phyloP scores from a whole-genome alignment of 1,140 invertebrate genomes.

The Pseudomyrmex cubaensis region DNA sequence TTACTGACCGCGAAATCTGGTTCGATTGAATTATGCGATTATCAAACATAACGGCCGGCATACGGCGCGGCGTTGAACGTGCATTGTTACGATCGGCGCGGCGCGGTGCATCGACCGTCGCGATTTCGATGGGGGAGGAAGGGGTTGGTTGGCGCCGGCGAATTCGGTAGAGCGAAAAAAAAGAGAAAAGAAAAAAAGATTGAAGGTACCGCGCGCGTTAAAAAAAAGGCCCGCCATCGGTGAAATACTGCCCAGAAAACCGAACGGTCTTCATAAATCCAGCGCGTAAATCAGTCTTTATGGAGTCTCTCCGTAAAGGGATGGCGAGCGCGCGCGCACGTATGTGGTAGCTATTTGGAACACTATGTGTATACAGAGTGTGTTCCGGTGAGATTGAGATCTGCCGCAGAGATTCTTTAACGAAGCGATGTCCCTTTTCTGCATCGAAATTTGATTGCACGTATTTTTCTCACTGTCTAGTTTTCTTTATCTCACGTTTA shows the following conservation, averaged over 20 bases:
- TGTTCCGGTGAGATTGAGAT: conserved; percentile 27
- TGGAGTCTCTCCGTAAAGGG: conserved; percentile 75
- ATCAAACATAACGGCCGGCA: conserved; percentile 26
- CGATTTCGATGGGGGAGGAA: background rate
- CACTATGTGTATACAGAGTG: conserved; percentile 59
- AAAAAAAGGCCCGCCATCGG: conserved; percentile 66
- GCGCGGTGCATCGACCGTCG: conserved; percentile 1
- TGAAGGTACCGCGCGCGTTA: conserved; percentile 34
- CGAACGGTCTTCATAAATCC: conserved; percentile 83
- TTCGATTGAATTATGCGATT: conserved; percentile 65
- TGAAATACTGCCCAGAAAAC: conserved; percentile 81
- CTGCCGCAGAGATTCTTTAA: background rate
- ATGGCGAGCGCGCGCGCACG: conserved; percentile 12
- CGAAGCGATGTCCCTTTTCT: background rate
- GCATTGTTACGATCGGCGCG: conserved; percentile 3
- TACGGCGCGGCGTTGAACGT: background rate
- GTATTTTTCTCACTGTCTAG: background rate
- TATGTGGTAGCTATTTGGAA: conserved; percentile 75
- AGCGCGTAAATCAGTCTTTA: conserved; percentile 83
- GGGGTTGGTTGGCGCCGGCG: background rate
- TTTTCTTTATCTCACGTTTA: background rate
- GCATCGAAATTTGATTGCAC: background rate
- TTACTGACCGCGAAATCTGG: conserved; percentile 5
- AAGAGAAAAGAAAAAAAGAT: conserved; percentile 30
- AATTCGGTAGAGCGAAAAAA: conserved; percentile 16